phyloP scores from a whole-genome alignment of 2,888 invertebrate species.

The Anaspis maculata region DNA sequence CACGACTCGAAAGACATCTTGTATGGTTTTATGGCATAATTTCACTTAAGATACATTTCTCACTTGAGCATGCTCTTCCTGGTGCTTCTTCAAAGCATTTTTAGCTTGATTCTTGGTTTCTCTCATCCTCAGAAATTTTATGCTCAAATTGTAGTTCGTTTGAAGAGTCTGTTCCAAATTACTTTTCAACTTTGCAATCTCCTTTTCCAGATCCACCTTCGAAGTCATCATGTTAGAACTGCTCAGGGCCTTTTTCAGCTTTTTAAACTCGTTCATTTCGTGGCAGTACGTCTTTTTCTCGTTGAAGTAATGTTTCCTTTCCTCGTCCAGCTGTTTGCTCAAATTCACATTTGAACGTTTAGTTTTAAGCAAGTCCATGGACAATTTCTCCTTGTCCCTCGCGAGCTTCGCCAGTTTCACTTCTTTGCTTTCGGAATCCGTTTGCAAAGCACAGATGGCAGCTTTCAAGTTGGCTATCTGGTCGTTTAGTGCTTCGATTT shows the following conservation, averaged over 20 bases:
- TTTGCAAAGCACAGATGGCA: conserved; percentile 41
- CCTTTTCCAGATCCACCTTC: conserved; percentile 29
- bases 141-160: conserved; percentile 41
- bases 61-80: conserved; percentile 33
- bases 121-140: conserved; percentile 41
- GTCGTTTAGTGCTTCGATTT: conserved; percentile 31
- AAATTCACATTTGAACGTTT: conserved; percentile 44
- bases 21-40: conserved; percentile 28
- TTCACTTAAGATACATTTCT: conserved; percentile 27
- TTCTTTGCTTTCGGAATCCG: conserved; percentile 44
- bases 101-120: conserved; percentile 37
- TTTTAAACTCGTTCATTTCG: conserved; percentile 42
- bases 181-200: conserved; percentile 36
- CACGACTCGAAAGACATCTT: conserved; percentile 33
- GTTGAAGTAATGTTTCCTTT: conserved; percentile 47
- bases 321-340: conserved; percentile 48
- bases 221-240: conserved; percentile 20
- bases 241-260: conserved; percentile 29
- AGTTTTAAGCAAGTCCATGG: conserved; percentile 43
- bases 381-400: conserved; percentile 47
- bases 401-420: conserved; percentile 42
- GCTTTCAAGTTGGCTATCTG: conserved; percentile 44
- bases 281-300: conserved; percentile 48
- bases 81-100: conserved; percentile 30
- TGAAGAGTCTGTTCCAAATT: conserved; percentile 37